A percentile compares a stretch with the other conserved stretches of the same genome.
These are phyloP conservation scores for Ctenomys sociabilis DNA, from an alignment of 2,113 vertebrate genomes.

Conservation along the genomic window DNA sequence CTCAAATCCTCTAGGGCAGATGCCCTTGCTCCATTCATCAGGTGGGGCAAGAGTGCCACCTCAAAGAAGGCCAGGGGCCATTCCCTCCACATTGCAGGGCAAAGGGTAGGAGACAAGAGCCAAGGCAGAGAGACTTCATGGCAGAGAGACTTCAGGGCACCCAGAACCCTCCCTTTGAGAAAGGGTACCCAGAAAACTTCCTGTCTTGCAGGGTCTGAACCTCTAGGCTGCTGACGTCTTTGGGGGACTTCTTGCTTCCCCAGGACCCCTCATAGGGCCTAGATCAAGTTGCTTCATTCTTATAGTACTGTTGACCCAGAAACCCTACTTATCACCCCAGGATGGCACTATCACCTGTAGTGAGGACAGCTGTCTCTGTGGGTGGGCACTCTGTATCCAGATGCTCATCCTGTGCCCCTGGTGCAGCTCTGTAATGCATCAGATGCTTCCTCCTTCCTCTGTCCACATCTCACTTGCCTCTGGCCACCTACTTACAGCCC, in stretches of 20 bases:
- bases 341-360: neutral
- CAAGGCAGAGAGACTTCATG: neutral
- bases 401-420: neutral
- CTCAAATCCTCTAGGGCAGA: neutral
- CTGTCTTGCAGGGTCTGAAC: neutral
- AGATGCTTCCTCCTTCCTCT: too few species aligned
- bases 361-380: neutral
- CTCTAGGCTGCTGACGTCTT: neutral
- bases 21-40: too few species aligned
- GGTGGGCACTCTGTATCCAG: neutral
- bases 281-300: neutral
- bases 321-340: neutral
- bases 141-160: neutral
- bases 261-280: neutral
- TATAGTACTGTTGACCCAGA: neutral
- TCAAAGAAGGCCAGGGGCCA: neutral
- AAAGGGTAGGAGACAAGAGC: neutral
- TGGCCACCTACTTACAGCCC: neutral
- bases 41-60: neutral
- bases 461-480: neutral
- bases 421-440: accelerated
- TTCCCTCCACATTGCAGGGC: neutral
- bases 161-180: neutral
- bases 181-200: accelerated
- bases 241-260: too few species aligned